phyloP scores from a whole-genome alignment of 2,113 vertebrate genomes.

The Charina bottae region DNA sequence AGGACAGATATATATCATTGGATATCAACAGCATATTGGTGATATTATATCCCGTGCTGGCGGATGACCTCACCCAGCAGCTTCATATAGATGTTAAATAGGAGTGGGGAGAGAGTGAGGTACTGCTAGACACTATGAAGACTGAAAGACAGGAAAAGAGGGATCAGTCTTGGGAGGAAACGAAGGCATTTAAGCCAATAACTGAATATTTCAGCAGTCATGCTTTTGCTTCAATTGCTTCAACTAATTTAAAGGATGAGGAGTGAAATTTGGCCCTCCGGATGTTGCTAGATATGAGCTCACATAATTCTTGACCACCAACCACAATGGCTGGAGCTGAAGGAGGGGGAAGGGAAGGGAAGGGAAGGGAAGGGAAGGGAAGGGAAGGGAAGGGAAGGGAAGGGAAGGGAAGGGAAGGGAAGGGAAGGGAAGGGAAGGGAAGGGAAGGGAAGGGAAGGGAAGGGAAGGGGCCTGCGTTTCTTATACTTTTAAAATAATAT shows the following conservation, averaged over 20 bases:
- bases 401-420: too few species aligned
- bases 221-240: background rate
- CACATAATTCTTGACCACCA: background rate
- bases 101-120: background rate
- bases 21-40: background rate
- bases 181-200: background rate
- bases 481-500: background rate
- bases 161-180: background rate
- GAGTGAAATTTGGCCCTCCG: background rate
- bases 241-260: background rate
- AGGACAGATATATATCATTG: background rate
- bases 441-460: background rate
- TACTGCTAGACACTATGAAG: background rate
- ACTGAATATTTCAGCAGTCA: background rate
- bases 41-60: background rate
- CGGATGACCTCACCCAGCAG: background rate
- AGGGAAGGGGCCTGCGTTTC: background rate
- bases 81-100: background rate
- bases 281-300: background rate
- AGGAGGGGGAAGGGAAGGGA: too few species aligned
- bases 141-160: background rate
- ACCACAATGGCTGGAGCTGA: background rate
- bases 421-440: too few species aligned
- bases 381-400: too few species aligned
- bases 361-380: too few species aligned